These are phyloP conservation scores for Euthynnus affinis DNA, from an alignment of 2,797 vertebrate genomes.

Conservation along the genomic window DNA sequence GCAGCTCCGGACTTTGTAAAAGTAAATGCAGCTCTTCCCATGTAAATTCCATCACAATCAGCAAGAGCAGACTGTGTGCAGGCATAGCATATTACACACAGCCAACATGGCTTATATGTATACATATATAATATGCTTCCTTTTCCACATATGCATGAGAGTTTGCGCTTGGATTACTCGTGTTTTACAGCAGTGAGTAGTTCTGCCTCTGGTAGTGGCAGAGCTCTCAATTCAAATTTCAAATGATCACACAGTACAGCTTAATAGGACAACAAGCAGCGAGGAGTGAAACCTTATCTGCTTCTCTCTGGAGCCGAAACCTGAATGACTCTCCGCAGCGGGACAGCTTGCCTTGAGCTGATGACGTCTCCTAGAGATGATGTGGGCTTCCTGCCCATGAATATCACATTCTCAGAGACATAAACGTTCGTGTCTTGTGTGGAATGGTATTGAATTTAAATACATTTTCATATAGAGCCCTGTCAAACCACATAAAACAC, in stretches of 20 bases:
- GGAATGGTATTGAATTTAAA: slow-evolving; percentile 62
- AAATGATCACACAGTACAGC: slow-evolving; percentile 56
- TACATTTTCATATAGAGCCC: slow-evolving; percentile 47
- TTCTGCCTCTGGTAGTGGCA: slow-evolving; percentile 6
- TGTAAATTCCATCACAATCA: slow-evolving; percentile 50
- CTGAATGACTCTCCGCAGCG: slow-evolving; percentile 46
- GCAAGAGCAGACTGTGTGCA: slow-evolving; percentile 34
- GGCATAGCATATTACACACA: slow-evolving; percentile 35
- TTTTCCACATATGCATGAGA: slow-evolving; percentile 25
- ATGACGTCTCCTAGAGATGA: slow-evolving; percentile 63
- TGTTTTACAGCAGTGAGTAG: slow-evolving; percentile 17
- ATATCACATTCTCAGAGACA: slow-evolving; percentile 60
- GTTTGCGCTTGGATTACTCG: slow-evolving; percentile 37
- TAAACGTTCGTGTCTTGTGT: slow-evolving; percentile 35
- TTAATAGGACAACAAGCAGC: slow-evolving; percentile 49
- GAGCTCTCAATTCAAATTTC: slow-evolving; percentile 71
- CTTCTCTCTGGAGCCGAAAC: slow-evolving; percentile 53
- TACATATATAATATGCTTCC: slow-evolving; percentile 30
- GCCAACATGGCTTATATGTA: slow-evolving; percentile 48
- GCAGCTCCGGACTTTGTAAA: slow-evolving; percentile 58
- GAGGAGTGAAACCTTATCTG: slow-evolving; percentile 68
- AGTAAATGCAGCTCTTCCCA: slow-evolving; percentile 68
- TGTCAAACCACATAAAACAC: slow-evolving; percentile 58
- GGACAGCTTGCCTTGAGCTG: slow-evolving; percentile 64
- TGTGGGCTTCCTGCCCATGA: slow-evolving; percentile 51